Conservation (phyloP, 2,888 invertebrate genomes). For the Cephus spinipes region DNA sequence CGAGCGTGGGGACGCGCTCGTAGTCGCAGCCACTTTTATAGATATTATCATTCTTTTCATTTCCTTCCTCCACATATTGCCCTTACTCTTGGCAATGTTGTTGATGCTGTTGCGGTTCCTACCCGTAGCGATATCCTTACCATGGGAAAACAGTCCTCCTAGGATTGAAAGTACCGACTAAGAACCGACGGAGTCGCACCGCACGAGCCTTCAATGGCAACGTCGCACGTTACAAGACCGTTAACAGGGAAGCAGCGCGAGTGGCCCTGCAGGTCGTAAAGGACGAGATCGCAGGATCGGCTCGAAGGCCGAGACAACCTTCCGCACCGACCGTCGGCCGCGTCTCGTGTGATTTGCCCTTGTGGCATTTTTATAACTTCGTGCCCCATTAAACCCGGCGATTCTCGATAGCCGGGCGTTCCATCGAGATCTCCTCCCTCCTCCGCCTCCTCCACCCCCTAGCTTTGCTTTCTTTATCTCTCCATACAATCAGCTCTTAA, state of each 20-base stretch:
- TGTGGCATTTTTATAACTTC: slow-evolving; percentile 51
- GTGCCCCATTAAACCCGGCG: slow-evolving; percentile 49
- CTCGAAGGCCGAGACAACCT: slow-evolving; percentile 52
- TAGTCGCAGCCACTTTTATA: too few relatives aligned
- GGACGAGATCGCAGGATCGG: too few relatives aligned
- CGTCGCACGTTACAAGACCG: too few relatives aligned
- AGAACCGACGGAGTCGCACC: not conserved
- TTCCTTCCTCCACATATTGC: too few relatives aligned
- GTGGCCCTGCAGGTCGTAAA: too few relatives aligned
- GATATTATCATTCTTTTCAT: too few relatives aligned
- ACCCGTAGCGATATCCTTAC: slow-evolving; percentile 10
- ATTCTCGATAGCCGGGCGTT: slow-evolving; percentile 30
- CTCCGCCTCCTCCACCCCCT: not conserved
- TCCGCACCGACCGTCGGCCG: slow-evolving; percentile 49
- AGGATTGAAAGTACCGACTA: slow-evolving; percentile 1
- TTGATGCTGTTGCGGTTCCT: not conserved
- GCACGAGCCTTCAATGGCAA: not conserved
- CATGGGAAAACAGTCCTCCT: not conserved
- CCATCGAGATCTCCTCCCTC: slow-evolving; percentile 7
- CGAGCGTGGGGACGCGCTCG: not conserved
- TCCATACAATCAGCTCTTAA: too few relatives aligned
- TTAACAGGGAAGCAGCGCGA: too few relatives aligned
- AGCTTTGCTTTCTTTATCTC: too few relatives aligned
- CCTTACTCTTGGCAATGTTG: too few relatives aligned
- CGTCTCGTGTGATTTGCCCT: slow-evolving; percentile 42